phyloP scores from a whole-genome alignment of 2,888 invertebrate species.

The Trissolcus japonicus region DNA sequence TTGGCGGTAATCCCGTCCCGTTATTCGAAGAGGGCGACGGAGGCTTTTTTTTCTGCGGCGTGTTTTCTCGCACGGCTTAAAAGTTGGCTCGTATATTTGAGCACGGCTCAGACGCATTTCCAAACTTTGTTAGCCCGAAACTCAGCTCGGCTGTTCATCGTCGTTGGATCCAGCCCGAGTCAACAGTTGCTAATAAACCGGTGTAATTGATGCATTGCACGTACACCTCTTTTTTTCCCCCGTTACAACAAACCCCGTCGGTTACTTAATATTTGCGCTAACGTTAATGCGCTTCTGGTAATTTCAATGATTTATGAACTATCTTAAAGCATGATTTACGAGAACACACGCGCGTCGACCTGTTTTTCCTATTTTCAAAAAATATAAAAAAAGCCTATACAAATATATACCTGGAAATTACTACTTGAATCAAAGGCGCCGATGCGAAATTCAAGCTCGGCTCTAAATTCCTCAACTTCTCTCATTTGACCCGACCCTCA shows the following conservation, averaged over 20 bases:
- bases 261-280: conserved; percentile 16
- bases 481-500: conserved; percentile 44
- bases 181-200: conserved; percentile 49
- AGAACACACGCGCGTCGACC: too few relatives aligned
- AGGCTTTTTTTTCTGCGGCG: conserved; percentile 25
- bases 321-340: too few relatives aligned
- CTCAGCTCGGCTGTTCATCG: conserved; percentile 25
- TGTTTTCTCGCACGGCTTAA: conserved; percentile 45
- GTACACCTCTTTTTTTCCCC: conserved; percentile 10
- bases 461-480: conserved; percentile 44
- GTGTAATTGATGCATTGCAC: conserved; percentile 46
- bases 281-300: conserved; percentile 18
- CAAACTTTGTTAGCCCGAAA: conserved; percentile 40
- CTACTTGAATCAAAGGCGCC: too few relatives aligned
- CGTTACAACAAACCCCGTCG: conserved; percentile 32
- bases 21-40: conserved; percentile 1
- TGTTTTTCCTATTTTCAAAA: too few relatives aligned
- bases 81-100: conserved; percentile 47
- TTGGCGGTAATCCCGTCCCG: conserved; percentile 29
- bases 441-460: neutral
- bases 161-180: conserved; percentile 32
- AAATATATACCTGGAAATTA: too few relatives aligned
- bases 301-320: too few relatives aligned
- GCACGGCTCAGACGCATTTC: conserved; percentile 36
- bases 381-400: too few relatives aligned